Percentiles rank a stretch among this genome's conserved stretches.
phyloP scores from a whole-genome alignment of 2,113 vertebrate species.

The Rhabdornis inornatus region DNA sequence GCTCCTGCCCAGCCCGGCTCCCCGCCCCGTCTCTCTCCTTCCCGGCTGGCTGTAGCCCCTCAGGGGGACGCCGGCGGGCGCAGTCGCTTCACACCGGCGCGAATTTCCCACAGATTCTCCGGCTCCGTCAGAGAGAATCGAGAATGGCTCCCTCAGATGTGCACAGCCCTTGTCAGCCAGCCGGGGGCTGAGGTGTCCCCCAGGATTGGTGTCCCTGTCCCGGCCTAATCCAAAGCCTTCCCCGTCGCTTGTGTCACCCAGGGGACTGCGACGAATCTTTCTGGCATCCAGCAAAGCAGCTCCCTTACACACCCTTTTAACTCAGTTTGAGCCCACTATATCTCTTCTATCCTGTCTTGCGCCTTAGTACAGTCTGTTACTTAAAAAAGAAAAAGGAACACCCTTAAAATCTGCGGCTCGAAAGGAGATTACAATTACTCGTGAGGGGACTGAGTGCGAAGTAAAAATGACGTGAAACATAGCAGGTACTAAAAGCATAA shows the following conservation, averaged over 20 bases:
- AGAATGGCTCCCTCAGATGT: too few relatives aligned
- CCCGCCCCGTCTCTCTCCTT: too few relatives aligned
- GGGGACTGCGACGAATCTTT: rapidly evolving
- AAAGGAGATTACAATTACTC: not conserved
- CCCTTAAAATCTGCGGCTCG: not conserved
- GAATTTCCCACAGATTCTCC: not conserved
- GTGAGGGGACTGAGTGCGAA: not conserved
- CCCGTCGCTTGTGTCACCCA: rapidly evolving
- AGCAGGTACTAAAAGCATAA: not conserved
- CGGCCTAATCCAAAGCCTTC: not conserved
- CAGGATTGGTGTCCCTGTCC: not conserved
- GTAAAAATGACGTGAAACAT: not conserved
- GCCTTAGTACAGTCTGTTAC: not conserved
- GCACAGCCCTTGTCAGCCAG: not conserved
- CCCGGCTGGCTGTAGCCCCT: not conserved
- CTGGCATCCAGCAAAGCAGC: not conserved
- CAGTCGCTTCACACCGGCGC: not conserved
- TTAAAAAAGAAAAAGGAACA: rapidly evolving
- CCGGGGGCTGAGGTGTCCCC: not conserved
- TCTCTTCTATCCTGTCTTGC: rapidly evolving
- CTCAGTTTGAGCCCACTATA: rapidly evolving
- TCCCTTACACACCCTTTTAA: not conserved
- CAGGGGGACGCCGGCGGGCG: not conserved
- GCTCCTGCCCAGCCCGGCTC: too few relatives aligned
- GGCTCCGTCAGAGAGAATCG: not conserved